Evolutionary conservation across 64 coral and sea anemone species (phyloP), one percentile per base, ranked within the genome.

Genomic region (Stichodactyla helianthus): DNA sequence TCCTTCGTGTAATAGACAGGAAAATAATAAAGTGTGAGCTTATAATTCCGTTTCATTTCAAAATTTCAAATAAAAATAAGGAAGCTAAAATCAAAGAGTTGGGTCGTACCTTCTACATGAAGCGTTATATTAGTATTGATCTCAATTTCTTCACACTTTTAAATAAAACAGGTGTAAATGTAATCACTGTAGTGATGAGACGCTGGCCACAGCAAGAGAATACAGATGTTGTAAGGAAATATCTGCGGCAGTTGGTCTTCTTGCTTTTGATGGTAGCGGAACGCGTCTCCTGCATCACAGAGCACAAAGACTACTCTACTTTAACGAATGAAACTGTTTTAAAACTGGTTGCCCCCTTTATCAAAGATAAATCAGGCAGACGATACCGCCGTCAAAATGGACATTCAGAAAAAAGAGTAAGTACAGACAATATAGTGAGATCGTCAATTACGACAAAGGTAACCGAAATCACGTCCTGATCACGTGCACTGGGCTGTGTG

Each of bases 191-290:
- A 86, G 59, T 68, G 61, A 64, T 15, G 84, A 71, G 59, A 86
- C 62, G 52, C 68, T 67, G 50, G 59, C 67, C 9, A 65, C 59
- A 19, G 84, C 60, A 11, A 60, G 62, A 12, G 61, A 86, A 50
- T 86, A 86, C 84, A 86, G 84, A 53, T 86, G 84, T 31, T 86
- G 84, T 70, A 44, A 20, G 25, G 84, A 86, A 67, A 50, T 86
- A 67, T 15, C 60, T 67, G 44, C n/a, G 15, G 61, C 84, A 27
- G 68, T 56, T 19, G 31, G 68, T 50, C 62, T 67, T 10, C 60
- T 86, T 65, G 68, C 60, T 51, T 86, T 86, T 7, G 85, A 86
- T 35, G 63, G 85, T 9, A 74, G 64, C 19, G 51, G 64, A 86
- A 54, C 31, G 10, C 19, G 61, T 86, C 16, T 68, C 28, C 53